These are phyloP conservation scores for Crenichthys baileyi DNA, from an alignment of 2,797 vertebrate genomes.

Conservation along the genomic window DNA sequence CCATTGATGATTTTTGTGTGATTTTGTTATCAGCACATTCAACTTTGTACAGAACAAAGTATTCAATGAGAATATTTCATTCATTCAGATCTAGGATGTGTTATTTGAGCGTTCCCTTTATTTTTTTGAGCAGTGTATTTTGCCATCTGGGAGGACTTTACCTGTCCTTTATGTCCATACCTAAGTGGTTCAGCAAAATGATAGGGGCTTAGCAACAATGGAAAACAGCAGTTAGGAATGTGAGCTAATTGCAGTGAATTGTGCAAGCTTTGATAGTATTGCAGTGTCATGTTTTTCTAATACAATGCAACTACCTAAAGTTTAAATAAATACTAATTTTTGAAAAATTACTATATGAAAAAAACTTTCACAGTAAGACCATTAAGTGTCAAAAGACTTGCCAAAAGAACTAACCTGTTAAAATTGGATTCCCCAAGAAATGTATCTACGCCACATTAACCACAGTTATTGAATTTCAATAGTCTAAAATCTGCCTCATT, in stretches of 20 bases:
- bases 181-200: background rate
- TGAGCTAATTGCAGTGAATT: background rate
- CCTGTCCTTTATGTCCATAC: background rate
- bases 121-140: too few species aligned
- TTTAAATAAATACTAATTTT: background rate
- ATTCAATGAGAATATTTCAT: too few species aligned
- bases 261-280: background rate
- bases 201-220: background rate
- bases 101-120: too few species aligned
- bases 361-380: background rate
- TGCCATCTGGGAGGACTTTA: background rate
- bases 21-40: too few species aligned
- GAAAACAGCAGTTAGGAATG: background rate
- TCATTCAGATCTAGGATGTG: too few species aligned
- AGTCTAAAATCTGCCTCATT: constrained; percentile 2
- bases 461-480: constrained; percentile 16
- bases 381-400: background rate
- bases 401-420: background rate
- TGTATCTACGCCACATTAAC: background rate
- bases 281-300: background rate
- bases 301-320: background rate
- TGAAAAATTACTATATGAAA: background rate
- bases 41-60: too few species aligned
- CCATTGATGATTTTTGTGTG: too few species aligned
- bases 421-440: background rate